These are phyloP conservation scores for Sphaerodactylus townsendi DNA, from an alignment of 2,113 vertebrate species.

Conservation along the genomic window DNA sequence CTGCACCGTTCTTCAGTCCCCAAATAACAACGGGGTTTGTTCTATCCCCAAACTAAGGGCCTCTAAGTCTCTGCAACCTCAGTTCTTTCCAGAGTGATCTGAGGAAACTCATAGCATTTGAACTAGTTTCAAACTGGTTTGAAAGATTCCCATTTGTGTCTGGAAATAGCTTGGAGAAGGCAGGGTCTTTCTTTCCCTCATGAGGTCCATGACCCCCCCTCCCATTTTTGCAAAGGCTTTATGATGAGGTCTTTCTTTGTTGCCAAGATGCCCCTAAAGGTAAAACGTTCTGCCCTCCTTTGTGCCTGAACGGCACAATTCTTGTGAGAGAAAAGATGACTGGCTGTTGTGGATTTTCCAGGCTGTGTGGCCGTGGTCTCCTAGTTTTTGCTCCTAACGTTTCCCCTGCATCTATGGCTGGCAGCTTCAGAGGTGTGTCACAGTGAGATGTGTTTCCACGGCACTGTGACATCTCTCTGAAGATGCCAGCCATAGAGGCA, in stretches of 20 bases:
- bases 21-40: not conserved
- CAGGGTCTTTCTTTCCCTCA: too few relatives aligned
- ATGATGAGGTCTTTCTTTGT: not conserved
- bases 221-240: not conserved
- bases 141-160: not conserved
- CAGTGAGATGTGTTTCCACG: too few relatives aligned
- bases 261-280: not conserved
- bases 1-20: not conserved
- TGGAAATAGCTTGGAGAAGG: not conserved
- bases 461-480: too few relatives aligned
- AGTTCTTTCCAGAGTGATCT: not conserved
- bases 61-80: not conserved
- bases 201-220: too few relatives aligned
- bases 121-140: not conserved
- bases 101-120: not conserved
- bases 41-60: not conserved
- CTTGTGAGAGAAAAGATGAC: not conserved
- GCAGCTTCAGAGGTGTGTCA: too few relatives aligned
- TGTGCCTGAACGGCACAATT: not conserved
- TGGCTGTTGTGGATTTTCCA: too few relatives aligned
- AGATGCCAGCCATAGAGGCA: too few relatives aligned
- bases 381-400: too few relatives aligned
- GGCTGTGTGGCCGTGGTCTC: too few relatives aligned
- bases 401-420: too few relatives aligned
- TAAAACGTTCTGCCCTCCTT: not conserved